phyloP scores from a whole-genome alignment of 2,888 invertebrate species.

The Dusona sp. region DNA sequence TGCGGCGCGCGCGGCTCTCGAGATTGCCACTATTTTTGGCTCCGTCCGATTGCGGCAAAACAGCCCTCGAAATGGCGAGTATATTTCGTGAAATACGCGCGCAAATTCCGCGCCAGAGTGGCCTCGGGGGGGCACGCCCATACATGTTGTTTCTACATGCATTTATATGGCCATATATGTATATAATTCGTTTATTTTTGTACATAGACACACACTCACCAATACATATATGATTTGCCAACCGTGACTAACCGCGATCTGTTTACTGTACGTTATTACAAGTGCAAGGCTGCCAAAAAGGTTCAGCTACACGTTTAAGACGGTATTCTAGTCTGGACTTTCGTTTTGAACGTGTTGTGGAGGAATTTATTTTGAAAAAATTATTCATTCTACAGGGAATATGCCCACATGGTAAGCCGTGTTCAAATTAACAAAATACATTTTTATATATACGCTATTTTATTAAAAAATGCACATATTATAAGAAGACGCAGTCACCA shows the following conservation, averaged over 20 bases:
- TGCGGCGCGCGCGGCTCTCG: slow-evolving; percentile 62
- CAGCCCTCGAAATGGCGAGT: slow-evolving; percentile 64
- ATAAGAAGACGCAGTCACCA: not conserved
- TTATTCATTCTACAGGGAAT: not conserved
- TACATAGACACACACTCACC: not conserved
- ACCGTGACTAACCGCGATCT: slow-evolving; percentile 50
- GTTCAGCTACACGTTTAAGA: not conserved
- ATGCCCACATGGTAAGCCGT: too few species aligned
- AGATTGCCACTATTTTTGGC: slow-evolving; percentile 68
- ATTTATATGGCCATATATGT: not conserved
- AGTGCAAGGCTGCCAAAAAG: slow-evolving; percentile 32
- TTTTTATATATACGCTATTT: not conserved
- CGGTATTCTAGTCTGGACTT: not conserved
- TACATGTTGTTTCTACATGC: slow-evolving; percentile 9
- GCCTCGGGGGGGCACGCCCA: slow-evolving; percentile 34
- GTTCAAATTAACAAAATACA: not conserved
- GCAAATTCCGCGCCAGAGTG: slow-evolving; percentile 37
- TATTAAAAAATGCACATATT: not conserved
- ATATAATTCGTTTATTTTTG: not conserved
- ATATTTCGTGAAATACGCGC: slow-evolving; percentile 66
- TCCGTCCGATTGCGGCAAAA: slow-evolving; percentile 60
- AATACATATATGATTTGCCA: slow-evolving; percentile 18
- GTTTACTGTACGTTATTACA: slow-evolving; percentile 58
- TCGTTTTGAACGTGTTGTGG: not conserved
- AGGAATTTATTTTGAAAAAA: not conserved